A percentile compares a stretch with the other conserved stretches of the same genome.
These are phyloP conservation scores for Cyphomyrus discorhynchus DNA, from an alignment of 2,113 vertebrate genomes.

Conservation along the genomic window DNA sequence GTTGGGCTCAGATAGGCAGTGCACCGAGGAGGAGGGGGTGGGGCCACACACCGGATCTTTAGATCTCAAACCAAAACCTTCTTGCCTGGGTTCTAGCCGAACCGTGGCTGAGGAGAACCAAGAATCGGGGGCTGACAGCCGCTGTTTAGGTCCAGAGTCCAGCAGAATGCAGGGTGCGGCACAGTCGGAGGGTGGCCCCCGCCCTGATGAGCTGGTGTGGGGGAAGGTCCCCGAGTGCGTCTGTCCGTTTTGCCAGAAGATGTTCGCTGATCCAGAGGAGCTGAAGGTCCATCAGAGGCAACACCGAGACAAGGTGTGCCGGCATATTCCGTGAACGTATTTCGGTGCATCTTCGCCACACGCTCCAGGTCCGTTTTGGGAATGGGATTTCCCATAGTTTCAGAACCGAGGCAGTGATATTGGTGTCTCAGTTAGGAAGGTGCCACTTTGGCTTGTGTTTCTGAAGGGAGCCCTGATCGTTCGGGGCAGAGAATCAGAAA, in stretches of 20 bases:
- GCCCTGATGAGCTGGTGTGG: not conserved
- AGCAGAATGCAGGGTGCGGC: not conserved
- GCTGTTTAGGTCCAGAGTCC: conserved; percentile 12
- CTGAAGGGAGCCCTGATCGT: not conserved
- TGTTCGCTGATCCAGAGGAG: conserved; percentile 34
- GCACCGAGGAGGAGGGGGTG: not conserved
- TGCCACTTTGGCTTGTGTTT: not conserved
- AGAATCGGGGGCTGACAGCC: conserved; percentile 21
- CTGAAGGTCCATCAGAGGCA: conserved; percentile 28
- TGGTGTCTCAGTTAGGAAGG: no score
- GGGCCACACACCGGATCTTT: not conserved
- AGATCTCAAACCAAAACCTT: not conserved
- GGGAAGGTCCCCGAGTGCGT: conserved; percentile 19
- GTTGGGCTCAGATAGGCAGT: no score
- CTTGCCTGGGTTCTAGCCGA: not conserved
- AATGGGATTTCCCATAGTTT: not conserved
- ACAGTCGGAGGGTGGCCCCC: not conserved
- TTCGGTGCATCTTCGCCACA: not conserved
- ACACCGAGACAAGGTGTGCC: conserved; percentile 35
- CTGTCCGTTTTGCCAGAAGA: conserved; percentile 35
- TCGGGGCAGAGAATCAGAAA: not conserved
- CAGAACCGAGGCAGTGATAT: not conserved
- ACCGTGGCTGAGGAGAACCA: not conserved
- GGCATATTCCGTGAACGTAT: not conserved
- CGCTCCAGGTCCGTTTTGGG: not conserved